These are phyloP conservation scores for Rhincodon typus DNA, from an alignment of 2,797 vertebrate species.

Conservation along the genomic window DNA sequence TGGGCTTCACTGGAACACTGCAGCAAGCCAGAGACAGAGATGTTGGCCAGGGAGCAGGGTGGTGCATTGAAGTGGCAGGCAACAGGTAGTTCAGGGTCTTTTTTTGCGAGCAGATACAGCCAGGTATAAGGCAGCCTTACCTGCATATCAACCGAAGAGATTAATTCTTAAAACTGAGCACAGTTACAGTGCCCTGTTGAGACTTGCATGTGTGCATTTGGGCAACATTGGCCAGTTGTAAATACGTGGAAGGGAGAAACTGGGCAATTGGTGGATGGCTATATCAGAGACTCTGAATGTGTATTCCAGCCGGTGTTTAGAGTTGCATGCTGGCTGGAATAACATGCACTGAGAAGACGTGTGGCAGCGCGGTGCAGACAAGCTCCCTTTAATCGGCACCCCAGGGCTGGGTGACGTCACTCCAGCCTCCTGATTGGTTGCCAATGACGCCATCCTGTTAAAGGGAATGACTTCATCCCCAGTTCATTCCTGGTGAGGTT, in stretches of 20 bases:
- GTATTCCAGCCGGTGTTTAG: too few species aligned
- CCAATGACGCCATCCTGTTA: conserved; percentile 75
- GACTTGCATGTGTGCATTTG: neutral
- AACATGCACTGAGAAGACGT: neutral
- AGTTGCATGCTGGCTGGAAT: too few species aligned
- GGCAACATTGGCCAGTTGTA: neutral
- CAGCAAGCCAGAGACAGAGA: too few species aligned
- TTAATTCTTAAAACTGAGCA: neutral
- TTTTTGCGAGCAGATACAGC: too few species aligned
- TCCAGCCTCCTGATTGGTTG: conserved; percentile 77
- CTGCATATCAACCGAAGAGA: neutral
- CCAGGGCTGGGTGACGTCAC: conserved; percentile 67
- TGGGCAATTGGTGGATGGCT: neutral
- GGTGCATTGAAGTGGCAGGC: too few species aligned
- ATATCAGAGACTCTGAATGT: neutral
- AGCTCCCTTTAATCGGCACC: conserved; percentile 61
- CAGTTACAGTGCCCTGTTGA: neutral
- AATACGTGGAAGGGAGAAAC: too few species aligned
- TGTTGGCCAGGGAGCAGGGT: too few species aligned
- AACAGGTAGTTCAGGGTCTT: too few species aligned
- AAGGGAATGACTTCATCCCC: conserved; percentile 83
- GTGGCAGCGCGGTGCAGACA: neutral
- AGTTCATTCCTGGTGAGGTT: neutral
- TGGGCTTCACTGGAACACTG: too few species aligned
- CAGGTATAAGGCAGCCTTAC: neutral